A percentile compares a stretch with the other conserved stretches of the same genome.
Conservation (phyloP, 2,113 vertebrate species). For the Porphyrio hochstetteri region DNA sequence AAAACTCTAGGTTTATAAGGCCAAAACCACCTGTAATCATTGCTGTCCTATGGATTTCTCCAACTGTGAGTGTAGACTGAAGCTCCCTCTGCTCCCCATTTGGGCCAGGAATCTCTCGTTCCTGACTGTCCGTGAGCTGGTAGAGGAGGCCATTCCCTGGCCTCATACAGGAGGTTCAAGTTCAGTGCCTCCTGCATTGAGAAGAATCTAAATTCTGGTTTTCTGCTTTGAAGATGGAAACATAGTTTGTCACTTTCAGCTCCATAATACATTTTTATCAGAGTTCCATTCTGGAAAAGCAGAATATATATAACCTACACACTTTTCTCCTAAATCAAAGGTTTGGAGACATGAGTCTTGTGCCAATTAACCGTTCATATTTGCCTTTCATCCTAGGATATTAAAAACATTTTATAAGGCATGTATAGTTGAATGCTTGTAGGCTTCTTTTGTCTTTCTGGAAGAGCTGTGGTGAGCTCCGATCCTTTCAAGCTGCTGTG, state of each 20-base stretch:
- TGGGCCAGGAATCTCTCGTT: neutral
- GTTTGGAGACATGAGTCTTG: neutral
- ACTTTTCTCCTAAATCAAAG: neutral
- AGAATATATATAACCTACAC: neutral
- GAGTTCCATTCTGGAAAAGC: neutral
- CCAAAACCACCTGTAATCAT: neutral
- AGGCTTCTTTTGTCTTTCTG: neutral
- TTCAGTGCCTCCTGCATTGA: neutral
- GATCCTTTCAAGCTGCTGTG: neutral
- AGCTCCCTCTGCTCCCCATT: neutral
- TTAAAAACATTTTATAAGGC: neutral
- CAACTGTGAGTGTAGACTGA: neutral
- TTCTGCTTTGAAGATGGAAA: neutral
- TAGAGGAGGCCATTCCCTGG: neutral
- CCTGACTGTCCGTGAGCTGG: neutral
- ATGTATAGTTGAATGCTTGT: neutral
- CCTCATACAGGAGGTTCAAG: no score
- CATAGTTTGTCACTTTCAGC: neutral
- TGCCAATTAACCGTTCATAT: neutral
- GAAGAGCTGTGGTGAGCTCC: neutral
- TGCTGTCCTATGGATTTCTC: neutral
- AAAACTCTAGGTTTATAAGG: neutral
- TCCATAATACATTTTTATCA: neutral
- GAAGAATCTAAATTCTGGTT: neutral
- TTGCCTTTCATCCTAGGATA: neutral